Base-by-base conservation (phyloP, 2,888 invertebrate species). In the Cepaea hortensis region DNA sequence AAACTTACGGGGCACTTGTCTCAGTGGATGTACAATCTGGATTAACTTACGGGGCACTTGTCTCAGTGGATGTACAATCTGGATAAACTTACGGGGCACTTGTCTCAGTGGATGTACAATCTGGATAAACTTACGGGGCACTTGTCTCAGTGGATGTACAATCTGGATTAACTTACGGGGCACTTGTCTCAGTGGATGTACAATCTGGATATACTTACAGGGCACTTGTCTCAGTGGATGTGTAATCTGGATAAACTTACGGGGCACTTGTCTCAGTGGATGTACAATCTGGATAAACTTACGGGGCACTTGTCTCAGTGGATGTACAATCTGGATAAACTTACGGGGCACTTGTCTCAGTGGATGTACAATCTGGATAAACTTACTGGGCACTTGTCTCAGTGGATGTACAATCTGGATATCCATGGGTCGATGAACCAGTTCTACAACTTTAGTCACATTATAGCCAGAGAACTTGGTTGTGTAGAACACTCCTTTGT, bases 401-500 rank as follows among this genome's bases (percentile, higher is more conserved):
- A 96, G 96, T 0, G 97, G 97, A 95, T 98, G 98, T 90, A 96
- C 96, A 35, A 98, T 96, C 90, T 97, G 96, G 89, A 98, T 95
- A 94, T 98, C 98, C 98, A 98, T 98, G 62, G 98, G 98, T 89
- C 97, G 96, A 95, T 98, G 97, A 0, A 91, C 89, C 83, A 93
- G 90, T 11, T 88, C 89, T 5, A 91, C 89, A 11, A 95, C 87
- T 50, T 88, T 90, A 6, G 86, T 89, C 7, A 91, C 88, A 91
- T 97, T 96, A 90, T 93, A 92, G 82, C 96, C 96, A 0, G 97
- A 97, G 94, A 97, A 98, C 94, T 99, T 99, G 93, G 98, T 97
- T 0, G 98, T 98, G 91, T 97, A 96, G 90, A 97, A 96, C 85
- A 99, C 97, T 0, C 97, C 97, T 94, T 98, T 98, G 82, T 98